Evolutionary conservation across 1,140 invertebrate genomes (phyloP).

Genomic region (Rhagoletis zephyria): DNA sequence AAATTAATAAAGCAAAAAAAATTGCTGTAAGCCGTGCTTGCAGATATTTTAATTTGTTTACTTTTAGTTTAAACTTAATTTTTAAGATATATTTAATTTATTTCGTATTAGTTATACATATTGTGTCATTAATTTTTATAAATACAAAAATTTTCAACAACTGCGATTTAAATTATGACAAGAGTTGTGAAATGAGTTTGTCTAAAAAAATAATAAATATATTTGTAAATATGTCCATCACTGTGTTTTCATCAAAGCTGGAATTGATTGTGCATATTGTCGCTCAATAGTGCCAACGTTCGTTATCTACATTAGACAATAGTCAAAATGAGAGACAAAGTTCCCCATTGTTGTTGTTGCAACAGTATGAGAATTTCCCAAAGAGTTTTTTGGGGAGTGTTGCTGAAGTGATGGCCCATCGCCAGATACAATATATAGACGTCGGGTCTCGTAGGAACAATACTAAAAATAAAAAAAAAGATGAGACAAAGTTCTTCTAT

Average conservation of each 20-base stretch:
- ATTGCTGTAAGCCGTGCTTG: background rate
- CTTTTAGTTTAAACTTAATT: background rate
- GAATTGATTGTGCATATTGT: no score
- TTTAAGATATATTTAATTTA: conserved; percentile 37
- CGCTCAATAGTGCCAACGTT: no score
- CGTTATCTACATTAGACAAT: no score
- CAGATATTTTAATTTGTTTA: conserved; percentile 1
- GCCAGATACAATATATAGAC: no score
- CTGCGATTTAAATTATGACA: conserved; percentile 16
- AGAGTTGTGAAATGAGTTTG: conserved; percentile 43
- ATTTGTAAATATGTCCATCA: conserved; percentile 21
- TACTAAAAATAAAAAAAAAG: no score
- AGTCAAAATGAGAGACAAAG: no score
- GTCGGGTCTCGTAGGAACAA: no score
- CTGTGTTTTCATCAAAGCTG: background rate
- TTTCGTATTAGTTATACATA: background rate
- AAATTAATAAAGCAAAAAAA: background rate
- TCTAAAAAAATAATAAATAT: conserved; percentile 26
- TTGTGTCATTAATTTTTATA: conserved; percentile 13
- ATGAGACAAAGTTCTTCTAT: no score
- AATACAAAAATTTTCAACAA: background rate
- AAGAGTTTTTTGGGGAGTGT: no score
- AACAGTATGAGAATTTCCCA: no score
- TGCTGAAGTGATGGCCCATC: no score
- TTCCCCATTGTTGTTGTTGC: no score